Evolutionary conservation across 1,140 invertebrate species (phyloP), one percentile per base, ranked within the genome.

Genomic region (Formica exsecta): DNA sequence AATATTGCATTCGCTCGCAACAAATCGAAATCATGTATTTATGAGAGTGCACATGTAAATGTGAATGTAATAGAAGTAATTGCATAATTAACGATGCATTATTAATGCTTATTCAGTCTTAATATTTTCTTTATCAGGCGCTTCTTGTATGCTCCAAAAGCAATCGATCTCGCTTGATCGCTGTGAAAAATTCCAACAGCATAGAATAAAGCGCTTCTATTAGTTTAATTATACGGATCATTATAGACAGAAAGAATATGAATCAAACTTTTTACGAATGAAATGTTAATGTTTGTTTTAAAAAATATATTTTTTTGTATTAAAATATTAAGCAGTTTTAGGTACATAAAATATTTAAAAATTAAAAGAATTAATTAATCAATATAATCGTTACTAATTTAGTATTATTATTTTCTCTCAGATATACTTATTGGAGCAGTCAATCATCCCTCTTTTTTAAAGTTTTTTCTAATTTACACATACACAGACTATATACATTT

Each of bases 201-300:
- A n/a, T 25, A 32, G n/a, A 6, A 2, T 51, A 51, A 51, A 62
- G 0, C 25, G 59, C 0, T 62, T 29, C 5, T 36, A 16, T 64
- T 64, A 64, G 16, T 13, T 19, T 62, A 59, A 77, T 64, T 44
- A 38, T 38, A 75, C n/a, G 7, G 16, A 3, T 76, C 5, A 64
- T 76, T 76, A 44, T 76, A 44, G 9, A 44, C 16, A 32, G 38
- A 59, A 75, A 59, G n/a, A 41, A n/a, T 9, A 6, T 75, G n/a
- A 57, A 13, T 75, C 8, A 59, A 57, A 3, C 9, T 48, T 38
- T 75, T 5, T 13, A 16, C 16, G n/a, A 38, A 59, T 75, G 54
- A 75, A 0, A 36, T 9, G 19, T 73, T 73, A n/a, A 13, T 3
- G 11, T 59, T 25, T 19, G 4, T 74, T 25, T 19, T 0, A 38